phyloP scores from a whole-genome alignment of 2,797 vertebrate species.

The Protonibea diacanthus region DNA sequence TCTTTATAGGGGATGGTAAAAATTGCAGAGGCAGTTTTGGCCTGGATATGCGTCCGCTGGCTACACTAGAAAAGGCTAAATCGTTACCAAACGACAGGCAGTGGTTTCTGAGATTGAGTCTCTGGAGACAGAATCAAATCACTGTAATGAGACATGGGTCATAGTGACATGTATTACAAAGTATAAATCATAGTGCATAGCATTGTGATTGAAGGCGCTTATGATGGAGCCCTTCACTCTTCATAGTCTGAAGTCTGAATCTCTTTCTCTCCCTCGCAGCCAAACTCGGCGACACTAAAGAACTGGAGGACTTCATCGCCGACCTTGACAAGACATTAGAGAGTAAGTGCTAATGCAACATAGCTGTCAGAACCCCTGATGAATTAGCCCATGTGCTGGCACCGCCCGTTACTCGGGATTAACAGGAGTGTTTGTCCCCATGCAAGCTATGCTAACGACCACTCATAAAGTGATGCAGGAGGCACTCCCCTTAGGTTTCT shows the following conservation, averaged over 20 bases:
- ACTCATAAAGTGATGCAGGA: constrained; percentile 40
- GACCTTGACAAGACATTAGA: constrained; percentile 96
- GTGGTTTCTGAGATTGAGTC: no score
- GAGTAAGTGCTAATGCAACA: constrained; percentile 86
- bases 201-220: not conserved
- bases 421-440: constrained; percentile 10
- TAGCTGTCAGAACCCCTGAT: constrained; percentile 43
- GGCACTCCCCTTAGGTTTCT: constrained; percentile 37
- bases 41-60: no score
- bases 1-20: no score
- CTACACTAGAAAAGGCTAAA: no score
- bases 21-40: no score
- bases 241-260: not conserved
- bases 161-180: not conserved
- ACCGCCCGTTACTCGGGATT: constrained; percentile 12
- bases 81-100: no score
- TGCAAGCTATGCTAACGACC: constrained; percentile 50
- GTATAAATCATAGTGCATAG: not conserved
- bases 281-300: constrained; percentile 98
- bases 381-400: constrained; percentile 20
- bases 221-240: not conserved
- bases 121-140: not conserved
- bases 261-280: constrained; percentile 80
- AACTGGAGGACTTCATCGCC: constrained; percentile 97
- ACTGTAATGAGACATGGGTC: not conserved